Base-by-base conservation (phyloP, 2,113 vertebrate species). In the Oncorhynchus masou region DNA sequence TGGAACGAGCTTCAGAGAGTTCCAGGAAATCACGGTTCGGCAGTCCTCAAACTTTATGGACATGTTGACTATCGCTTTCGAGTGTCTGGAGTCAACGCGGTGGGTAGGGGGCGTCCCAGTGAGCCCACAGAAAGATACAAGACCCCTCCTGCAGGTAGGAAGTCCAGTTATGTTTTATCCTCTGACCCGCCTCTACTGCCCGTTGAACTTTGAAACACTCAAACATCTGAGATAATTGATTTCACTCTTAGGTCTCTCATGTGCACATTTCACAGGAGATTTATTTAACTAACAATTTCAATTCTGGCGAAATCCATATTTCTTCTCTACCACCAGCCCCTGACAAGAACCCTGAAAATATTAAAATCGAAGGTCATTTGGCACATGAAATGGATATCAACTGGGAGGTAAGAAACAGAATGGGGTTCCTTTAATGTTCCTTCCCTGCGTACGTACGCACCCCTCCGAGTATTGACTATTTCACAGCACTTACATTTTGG, bases 351-450 rank as follows among this genome's bases (percentile, higher is more conserved):
- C 98, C 98, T 39, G 94, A 96, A 87, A 96, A 95, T 88, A 94
- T 99, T 83, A 90, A 93, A 88, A 96, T 96, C 24, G 96, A 98
- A 94, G 94, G 95, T 84, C 95, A 95, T 84, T 93, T 97, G 51
- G 96, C 96, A 68, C 92, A 97, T 78, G 96, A 99, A 90, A 96
- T 99, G 96, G 90, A 95, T 92, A 97, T 99, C 91, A 97, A 94
- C 88, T 99, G 97, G 98, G 96, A 98, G 96, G 98, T 99, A 87
- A 87, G 74, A 74, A 79, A 79, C 16, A 24, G 39, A 62, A 51
- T 74, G 78, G 73, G 78, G 22, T 45, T 45, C 9, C 39, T 45
- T 75, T 62, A 62, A n/a, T 62, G 11, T 62, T 24, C 74, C 5
- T 19, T 54, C 51, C 51, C 51, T 19, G 16, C 51, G 16, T 19